Base-by-base conservation (phyloP, 2,113 vertebrate species). In the Epinephelus moara region DNA sequence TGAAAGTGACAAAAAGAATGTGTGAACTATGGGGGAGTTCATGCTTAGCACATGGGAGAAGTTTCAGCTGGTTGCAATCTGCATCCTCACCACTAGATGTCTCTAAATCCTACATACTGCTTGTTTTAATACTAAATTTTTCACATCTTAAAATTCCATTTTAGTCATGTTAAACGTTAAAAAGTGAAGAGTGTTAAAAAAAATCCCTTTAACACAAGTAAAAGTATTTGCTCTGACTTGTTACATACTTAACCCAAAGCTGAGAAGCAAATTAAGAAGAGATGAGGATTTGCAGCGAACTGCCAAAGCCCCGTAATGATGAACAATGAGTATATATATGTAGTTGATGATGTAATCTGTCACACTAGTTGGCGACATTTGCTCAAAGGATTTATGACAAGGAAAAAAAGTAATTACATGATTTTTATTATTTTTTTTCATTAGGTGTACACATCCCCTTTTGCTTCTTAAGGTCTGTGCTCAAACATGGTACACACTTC, bases 381-480 rank as follows among this genome's bases (percentile, higher is more conserved):
- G 50, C 57, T 72, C 4, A 64, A 72, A 67, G 6, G n/a, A 78
- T 81, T 82, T 69, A 56, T 30, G 74, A 84, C 78, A 74, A 87
- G 47, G 49, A 79, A 67, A 55, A 55, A 67, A 59, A 37, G 23
- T 68, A 70, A 63, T 50, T 71, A 75, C 40, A 83, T 30, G 42
- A 52, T 81, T 87, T 64, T 63, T 49, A 49, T 66, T 60, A n/a
- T 57, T 37, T 40, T 75, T 70, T 79, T 84, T 75, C 61, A 90
- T 91, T 82, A 68, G 85, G 85, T 89, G 85, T 84, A 84, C 87
- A 91, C 81, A 80, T 88, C 84, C 77, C 33, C 52, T 81, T 83
- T 83, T 81, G 61, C 56, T 83, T 84, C 67, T 69, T 25, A 81
- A 87, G 88, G 80, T 91, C 82, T 84, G 85, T 79, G 71, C 71